These are phyloP conservation scores for Donacobius atricapilla DNA, from an alignment of 2,113 vertebrate species.

Conservation along the genomic window DNA sequence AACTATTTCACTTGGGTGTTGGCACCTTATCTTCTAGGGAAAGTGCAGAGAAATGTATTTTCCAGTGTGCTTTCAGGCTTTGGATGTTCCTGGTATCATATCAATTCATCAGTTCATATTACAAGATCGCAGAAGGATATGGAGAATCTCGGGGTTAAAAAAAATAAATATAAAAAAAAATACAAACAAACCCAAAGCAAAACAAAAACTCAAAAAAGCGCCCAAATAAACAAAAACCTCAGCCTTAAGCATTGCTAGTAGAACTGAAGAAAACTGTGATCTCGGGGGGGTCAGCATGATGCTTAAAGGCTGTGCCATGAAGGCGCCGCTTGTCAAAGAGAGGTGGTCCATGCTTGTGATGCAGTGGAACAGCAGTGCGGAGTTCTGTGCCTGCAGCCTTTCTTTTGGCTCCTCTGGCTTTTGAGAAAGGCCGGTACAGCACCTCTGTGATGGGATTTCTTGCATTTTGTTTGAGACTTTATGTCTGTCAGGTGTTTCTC, in stretches of 20 bases:
- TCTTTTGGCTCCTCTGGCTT: neutral
- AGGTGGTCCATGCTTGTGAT: neutral
- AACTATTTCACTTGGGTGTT: neutral
- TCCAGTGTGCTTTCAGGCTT: neutral
- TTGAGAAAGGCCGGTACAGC: neutral
- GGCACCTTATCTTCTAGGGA: neutral
- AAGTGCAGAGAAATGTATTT: neutral
- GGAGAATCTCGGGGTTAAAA: neutral
- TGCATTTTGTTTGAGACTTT: neutral
- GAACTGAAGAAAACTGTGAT: neutral
- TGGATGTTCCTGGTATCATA: neutral
- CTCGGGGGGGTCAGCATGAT: neutral
- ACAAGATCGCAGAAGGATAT: neutral
- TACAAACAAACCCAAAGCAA: neutral
- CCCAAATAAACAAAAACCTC: neutral
- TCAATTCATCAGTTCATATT: neutral
- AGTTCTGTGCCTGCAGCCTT: neutral
- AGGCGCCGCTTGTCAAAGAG: accelerated
- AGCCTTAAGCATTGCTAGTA: neutral
- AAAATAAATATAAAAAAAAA: accelerated
- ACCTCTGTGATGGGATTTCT: neutral
- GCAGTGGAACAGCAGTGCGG: neutral
- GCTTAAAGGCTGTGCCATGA: neutral
- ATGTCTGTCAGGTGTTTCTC: neutral
- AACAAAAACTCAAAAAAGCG: neutral